Conservation (phyloP, 2,888 invertebrate genomes). For the Drosophila differens region DNA sequence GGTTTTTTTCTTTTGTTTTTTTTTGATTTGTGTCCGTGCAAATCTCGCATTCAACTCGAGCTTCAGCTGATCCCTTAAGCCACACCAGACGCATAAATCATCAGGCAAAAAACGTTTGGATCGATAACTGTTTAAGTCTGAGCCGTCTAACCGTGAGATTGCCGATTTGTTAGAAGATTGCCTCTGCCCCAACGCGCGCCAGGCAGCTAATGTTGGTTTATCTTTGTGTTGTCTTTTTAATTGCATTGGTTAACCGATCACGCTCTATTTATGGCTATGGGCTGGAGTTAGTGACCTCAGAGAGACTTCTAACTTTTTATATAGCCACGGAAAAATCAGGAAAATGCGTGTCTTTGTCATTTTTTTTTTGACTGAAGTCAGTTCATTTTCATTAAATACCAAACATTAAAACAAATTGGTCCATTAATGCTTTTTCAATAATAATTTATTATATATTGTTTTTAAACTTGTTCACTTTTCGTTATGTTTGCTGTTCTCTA, state of each 20-base stretch:
- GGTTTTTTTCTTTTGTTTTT: background rate
- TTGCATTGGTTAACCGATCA: slow-evolving; percentile 26
- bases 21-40: slow-evolving; percentile 15
- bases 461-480: slow-evolving; percentile 67
- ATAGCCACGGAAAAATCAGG: background rate
- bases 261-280: slow-evolving; percentile 22
- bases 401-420: slow-evolving; percentile 38
- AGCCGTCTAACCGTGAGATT: slow-evolving; percentile 35
- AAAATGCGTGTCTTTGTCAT: too few species aligned
- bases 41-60: slow-evolving; percentile 31
- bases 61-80: slow-evolving; percentile 60
- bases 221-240: slow-evolving; percentile 3
- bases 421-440: slow-evolving; percentile 70
- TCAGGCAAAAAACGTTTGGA: slow-evolving; percentile 47
- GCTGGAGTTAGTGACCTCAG: background rate
- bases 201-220: slow-evolving; percentile 45
- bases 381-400: background rate
- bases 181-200: slow-evolving; percentile 50
- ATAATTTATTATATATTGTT: slow-evolving; percentile 76
- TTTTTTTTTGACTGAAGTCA: background rate
- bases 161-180: slow-evolving; percentile 22
- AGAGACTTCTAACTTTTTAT: background rate
- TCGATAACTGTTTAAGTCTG: slow-evolving; percentile 69
- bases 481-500: slow-evolving; percentile 44
- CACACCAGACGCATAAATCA: slow-evolving; percentile 80